A percentile compares a stretch with the other conserved stretches of the same genome.
These are phyloP conservation scores for Luffia ferchaultella DNA, from an alignment of 2,888 invertebrate genomes.

Conservation along the genomic window DNA sequence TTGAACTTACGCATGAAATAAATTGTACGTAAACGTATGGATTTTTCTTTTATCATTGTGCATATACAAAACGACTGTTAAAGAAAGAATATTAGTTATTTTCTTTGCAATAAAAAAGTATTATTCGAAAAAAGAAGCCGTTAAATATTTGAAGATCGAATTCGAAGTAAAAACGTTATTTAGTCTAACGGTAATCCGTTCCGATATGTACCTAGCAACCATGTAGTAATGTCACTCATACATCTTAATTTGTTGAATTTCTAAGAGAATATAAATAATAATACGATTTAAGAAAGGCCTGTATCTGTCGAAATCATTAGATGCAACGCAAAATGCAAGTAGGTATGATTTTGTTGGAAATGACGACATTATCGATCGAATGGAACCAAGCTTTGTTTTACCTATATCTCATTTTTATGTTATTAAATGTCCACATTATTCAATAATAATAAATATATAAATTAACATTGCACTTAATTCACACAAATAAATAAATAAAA, in stretches of 20 bases:
- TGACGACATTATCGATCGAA: slow-evolving; percentile 53
- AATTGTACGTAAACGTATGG: too few relatives aligned
- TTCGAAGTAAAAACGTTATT: slow-evolving; percentile 60
- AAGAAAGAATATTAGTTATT: too few relatives aligned
- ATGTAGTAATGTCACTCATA: background rate
- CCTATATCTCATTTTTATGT: background rate
- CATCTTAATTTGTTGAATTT: too few relatives aligned
- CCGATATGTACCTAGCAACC: background rate
- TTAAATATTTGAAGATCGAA: slow-evolving; percentile 60
- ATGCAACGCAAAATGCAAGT: background rate
- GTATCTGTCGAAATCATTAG: too few relatives aligned
- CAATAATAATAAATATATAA: slow-evolving; percentile 21
- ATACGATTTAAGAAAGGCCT: background rate
- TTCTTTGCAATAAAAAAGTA: too few relatives aligned
- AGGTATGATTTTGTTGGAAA: slow-evolving; percentile 10
- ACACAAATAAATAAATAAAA: slow-evolving; percentile 38
- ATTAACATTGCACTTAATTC: slow-evolving; percentile 32
- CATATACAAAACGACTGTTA: too few relatives aligned
- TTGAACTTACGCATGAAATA: slow-evolving; percentile 20
- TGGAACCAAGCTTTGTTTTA: slow-evolving; percentile 44
- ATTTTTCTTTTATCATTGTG: too few relatives aligned
- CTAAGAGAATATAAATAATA: too few relatives aligned
- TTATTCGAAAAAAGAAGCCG: slow-evolving; percentile 26
- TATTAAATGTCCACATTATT: slow-evolving; percentile 13
- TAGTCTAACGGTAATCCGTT: slow-evolving; percentile 25